Evolutionary conservation across 1,140 invertebrate genomes (phyloP), one percentile per base, ranked within the genome.

Genomic region (Drosophila pallidifrons): DNA sequence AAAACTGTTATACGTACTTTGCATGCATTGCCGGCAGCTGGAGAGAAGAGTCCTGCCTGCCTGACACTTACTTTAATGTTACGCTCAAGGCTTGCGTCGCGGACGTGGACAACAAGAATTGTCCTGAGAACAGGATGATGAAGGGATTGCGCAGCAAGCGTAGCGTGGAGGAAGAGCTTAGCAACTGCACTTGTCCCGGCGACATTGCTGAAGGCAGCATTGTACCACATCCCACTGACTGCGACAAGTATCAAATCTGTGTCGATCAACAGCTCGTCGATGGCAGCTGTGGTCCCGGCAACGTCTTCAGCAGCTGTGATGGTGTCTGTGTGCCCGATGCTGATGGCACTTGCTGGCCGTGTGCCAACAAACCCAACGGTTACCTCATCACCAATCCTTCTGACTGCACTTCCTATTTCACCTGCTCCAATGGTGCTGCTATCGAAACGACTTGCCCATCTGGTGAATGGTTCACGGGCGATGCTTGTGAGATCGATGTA

Each of bases 181-280:
- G 2, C 2, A n/a, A 73, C 28, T 79, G 72, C 15, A 54, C 20
- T 15, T 89, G 85, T 38, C 41, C 67, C 5, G 79, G 66, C 5
- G 75, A 79, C 13, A 59, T 81, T 43, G 32, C 61, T 5, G 77
- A 91, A 2, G 85, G 85, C 11, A 28, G 30, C 32, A 79, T 83
- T 16, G 16, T 75, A 0, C 5, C 58, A 0, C 81, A 85, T 67
- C 72, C 83, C 57, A 91, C 74, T 1, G 80, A 91, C 2, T 92
- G 91, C 46, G 77, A 75, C 15, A 82, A 78, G 57, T 92, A 87
- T 41, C 81, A 72, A 47, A 79, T 91, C 3, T 92, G 91, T 7
- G 8, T 55, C 25, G 63, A 78, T 46, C 76, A 81, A 1, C 20
- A 79, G 43, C 47, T 81, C 16, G 15, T 81, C 20, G 72, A 76